Conservation (phyloP, 2,888 invertebrate species). For the Tupiocoris notatus region DNA sequence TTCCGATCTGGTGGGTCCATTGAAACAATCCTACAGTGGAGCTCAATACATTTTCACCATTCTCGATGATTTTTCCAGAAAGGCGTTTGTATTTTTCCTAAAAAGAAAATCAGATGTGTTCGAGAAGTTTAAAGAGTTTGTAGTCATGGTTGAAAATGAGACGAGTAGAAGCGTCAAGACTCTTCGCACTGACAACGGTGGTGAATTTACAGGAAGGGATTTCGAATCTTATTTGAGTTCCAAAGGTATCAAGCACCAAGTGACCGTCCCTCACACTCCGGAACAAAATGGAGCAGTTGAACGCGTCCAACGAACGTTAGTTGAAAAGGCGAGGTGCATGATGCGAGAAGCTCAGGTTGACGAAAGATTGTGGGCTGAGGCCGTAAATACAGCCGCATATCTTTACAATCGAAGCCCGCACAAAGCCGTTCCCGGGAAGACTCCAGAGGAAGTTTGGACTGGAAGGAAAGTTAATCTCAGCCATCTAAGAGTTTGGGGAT, state of each 20-base stretch:
- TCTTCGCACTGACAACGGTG: slow-evolving; percentile 23
- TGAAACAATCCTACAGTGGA: slow-evolving; percentile 7
- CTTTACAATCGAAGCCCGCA: slow-evolving; percentile 23
- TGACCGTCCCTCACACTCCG: slow-evolving; percentile 41
- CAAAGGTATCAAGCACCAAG: slow-evolving; percentile 45
- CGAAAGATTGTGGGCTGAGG: slow-evolving; percentile 28
- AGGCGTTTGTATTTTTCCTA: slow-evolving; percentile 1
- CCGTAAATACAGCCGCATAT: slow-evolving; percentile 4
- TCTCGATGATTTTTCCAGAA: slow-evolving; percentile 28
- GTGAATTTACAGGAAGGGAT: neutral
- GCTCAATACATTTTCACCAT: slow-evolving; percentile 6
- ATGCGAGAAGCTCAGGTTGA: slow-evolving; percentile 7
- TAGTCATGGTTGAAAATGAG: neutral
- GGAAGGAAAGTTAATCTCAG: slow-evolving; percentile 9
- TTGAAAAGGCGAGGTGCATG: slow-evolving; percentile 1
- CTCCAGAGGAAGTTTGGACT: slow-evolving; percentile 37
- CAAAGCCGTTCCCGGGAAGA: slow-evolving; percentile 8
- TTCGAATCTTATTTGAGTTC: neutral
- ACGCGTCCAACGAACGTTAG: slow-evolving; percentile 33
- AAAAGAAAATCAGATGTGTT: neutral
- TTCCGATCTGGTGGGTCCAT: slow-evolving; percentile 17
- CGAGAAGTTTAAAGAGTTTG: neutral
- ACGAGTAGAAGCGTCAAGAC: slow-evolving; percentile 22
- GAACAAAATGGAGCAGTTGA: slow-evolving; percentile 45
- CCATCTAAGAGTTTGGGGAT: slow-evolving; percentile 28